Conservation (phyloP, 2,113 vertebrate genomes). For the Gymnocephalus cernua region DNA sequence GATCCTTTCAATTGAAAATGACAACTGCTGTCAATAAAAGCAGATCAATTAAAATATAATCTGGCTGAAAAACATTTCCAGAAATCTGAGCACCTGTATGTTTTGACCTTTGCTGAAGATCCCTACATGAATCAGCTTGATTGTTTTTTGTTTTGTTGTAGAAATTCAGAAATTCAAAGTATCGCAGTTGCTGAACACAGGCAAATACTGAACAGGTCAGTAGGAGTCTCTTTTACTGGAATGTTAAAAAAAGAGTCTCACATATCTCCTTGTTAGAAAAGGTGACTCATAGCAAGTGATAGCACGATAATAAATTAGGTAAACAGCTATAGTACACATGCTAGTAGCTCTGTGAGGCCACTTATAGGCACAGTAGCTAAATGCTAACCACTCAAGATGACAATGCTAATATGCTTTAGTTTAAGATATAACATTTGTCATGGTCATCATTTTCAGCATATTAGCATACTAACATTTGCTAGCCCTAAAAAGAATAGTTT, state of each 20-base stretch:
- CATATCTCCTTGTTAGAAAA: background rate
- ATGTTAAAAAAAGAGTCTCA: background rate
- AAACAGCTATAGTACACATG: background rate
- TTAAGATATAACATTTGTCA: background rate
- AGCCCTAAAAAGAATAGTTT: background rate
- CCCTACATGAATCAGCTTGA: background rate
- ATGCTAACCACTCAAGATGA: background rate
- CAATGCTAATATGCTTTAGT: background rate
- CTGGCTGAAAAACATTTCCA: background rate
- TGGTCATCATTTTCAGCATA: background rate
- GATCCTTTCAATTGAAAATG: slow-evolving; percentile 13
- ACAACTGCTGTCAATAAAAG: slow-evolving; percentile 6
- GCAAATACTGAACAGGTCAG: background rate
- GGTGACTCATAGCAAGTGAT: background rate
- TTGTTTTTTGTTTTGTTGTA: background rate
- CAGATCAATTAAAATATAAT: background rate
- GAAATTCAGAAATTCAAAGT: background rate
- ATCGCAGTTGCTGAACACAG: background rate
- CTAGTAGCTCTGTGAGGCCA: background rate
- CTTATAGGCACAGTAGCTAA: too few relatives aligned
- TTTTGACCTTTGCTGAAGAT: background rate
- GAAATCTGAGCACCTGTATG: background rate
- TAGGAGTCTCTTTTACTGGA: background rate
- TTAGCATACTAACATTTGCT: background rate
- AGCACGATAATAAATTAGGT: too few relatives aligned